Percentiles rank a stretch among this genome's conserved stretches.
Evolutionary conservation across 2,888 invertebrate genomes (phyloP).

Genomic region (Orchesella flavescens): DNA sequence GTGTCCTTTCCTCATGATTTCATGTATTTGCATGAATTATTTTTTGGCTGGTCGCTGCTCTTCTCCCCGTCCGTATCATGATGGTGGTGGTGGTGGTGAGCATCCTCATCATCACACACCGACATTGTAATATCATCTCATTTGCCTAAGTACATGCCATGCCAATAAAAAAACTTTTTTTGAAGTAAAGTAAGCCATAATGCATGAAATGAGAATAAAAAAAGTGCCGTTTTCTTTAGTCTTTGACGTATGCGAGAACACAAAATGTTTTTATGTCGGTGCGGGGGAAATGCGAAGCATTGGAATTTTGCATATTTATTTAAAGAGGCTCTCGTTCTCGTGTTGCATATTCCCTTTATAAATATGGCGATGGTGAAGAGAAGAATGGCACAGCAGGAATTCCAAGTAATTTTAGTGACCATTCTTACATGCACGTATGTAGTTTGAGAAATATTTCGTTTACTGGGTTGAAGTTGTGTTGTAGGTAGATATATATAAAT

Average conservation of each 20-base stretch:
- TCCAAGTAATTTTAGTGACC: slow-evolving; percentile 24
- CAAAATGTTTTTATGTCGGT: not conserved
- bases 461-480: no score
- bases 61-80: no score
- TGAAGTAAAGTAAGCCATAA: not conserved
- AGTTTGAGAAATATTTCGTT: no score
- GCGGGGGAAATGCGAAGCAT: not conserved
- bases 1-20: slow-evolving; percentile 20
- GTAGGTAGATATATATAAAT: no score
- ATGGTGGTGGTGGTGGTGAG: no score
- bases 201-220: not conserved
- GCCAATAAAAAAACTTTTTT: not conserved
- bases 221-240: slow-evolving; percentile 19
- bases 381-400: slow-evolving; percentile 46
- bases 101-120: no score
- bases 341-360: no score
- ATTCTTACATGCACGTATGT: not conserved
- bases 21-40: slow-evolving; percentile 16
- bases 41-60: not conserved
- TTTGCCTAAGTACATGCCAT: slow-evolving; percentile 45
- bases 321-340: not conserved
- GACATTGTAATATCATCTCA: not conserved
- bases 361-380: not conserved
- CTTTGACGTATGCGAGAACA: not conserved
- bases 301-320: slow-evolving; percentile 10